Percentiles rank a stretch among this genome's conserved stretches.
phyloP scores from a whole-genome alignment of 2,888 invertebrate genomes.

The Abrostola tripartita region DNA sequence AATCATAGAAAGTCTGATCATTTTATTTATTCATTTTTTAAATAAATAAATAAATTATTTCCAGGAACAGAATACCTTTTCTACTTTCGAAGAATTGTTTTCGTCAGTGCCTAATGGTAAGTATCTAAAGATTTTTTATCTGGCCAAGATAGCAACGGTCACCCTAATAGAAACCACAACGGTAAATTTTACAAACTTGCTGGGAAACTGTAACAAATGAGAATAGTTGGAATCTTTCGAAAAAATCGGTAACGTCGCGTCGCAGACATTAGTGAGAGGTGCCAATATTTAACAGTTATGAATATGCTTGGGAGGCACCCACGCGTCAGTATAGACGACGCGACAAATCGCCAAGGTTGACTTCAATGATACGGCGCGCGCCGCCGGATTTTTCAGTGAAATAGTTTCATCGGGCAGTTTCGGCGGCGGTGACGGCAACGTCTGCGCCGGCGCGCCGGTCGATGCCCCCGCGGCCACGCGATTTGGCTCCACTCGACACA shows the following conservation, averaged over 20 bases:
- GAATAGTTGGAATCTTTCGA: slow-evolving; percentile 58
- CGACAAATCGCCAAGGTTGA: slow-evolving; percentile 86
- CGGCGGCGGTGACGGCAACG: slow-evolving; percentile 84
- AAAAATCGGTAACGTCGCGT: slow-evolving; percentile 51
- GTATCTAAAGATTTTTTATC: neutral
- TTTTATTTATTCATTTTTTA: too few species aligned
- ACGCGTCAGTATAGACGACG: slow-evolving; percentile 82
- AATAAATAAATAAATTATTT: too few species aligned
- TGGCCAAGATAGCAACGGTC: slow-evolving; percentile 26
- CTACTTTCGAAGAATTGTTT: neutral
- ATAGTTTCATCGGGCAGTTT: slow-evolving; percentile 82
- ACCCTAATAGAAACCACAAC: slow-evolving; percentile 43
- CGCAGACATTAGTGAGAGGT: slow-evolving; percentile 72
- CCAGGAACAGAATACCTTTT: neutral
- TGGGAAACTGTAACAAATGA: slow-evolving; percentile 57
- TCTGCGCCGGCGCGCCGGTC: slow-evolving; percentile 86
- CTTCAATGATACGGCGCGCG: slow-evolving; percentile 82
- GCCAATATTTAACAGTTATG: slow-evolving; percentile 82
- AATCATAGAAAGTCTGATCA: neutral
- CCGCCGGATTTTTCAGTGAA: slow-evolving; percentile 86
- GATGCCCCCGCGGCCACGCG: slow-evolving; percentile 84
- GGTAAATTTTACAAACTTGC: slow-evolving; percentile 51
- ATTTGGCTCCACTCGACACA: slow-evolving; percentile 78
- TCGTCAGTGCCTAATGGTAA: slow-evolving; percentile 5
- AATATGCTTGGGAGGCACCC: slow-evolving; percentile 80